Evolutionary conservation across 1,140 invertebrate genomes (phyloP).

Genomic region (Diabrotica virgifera): DNA sequence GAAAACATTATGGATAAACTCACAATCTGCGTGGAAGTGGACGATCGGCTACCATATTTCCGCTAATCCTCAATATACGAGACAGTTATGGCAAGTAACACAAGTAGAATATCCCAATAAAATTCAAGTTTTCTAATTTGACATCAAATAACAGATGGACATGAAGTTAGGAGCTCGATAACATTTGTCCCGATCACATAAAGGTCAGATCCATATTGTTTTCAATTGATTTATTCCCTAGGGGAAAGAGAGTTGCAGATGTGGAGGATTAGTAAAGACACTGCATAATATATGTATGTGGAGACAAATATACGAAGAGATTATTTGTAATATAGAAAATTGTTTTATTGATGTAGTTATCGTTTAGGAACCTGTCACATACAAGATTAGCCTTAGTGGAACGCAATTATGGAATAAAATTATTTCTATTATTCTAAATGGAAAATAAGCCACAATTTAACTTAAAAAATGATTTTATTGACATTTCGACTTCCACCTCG

Average conservation of each 20-base stretch:
- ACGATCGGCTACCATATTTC: not conserved
- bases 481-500: too few species aligned
- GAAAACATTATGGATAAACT: too few species aligned
- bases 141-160: constrained; percentile 19
- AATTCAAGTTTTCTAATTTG: constrained; percentile 17
- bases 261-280: constrained; percentile 2
- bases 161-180: constrained; percentile 10
- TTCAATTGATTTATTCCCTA: constrained; percentile 30
- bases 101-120: constrained; percentile 6
- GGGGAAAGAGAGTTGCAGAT: constrained; percentile 9
- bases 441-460: too few species aligned
- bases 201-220: constrained; percentile 36
- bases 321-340: too few species aligned
- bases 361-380: too few species aligned
- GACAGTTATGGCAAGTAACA: constrained; percentile 10
- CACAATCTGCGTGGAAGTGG: too few species aligned
- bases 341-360: too few species aligned
- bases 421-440: too few species aligned
- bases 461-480: too few species aligned
- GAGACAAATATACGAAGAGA: not conserved
- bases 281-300: not conserved
- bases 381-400: too few species aligned
- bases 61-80: not conserved
- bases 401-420: too few species aligned
- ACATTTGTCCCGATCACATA: constrained; percentile 28